Base-by-base conservation (phyloP, 1,140 invertebrate genomes). In the Drosophila serrata region DNA sequence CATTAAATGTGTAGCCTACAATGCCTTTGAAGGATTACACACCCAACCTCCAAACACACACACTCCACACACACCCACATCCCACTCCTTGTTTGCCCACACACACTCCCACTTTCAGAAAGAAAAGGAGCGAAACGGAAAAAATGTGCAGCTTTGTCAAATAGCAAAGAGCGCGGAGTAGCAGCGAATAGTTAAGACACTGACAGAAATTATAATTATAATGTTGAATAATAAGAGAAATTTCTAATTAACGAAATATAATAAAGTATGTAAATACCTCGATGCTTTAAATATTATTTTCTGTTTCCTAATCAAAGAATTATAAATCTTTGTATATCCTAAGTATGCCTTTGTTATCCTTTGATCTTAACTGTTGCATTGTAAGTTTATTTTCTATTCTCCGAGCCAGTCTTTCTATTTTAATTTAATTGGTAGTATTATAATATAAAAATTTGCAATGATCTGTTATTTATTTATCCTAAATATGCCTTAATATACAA, bases 21-120 rank as follows among this genome's bases (percentile, higher is more conserved):
- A 86, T 86, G 79, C 79, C 80, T 82, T 86, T 88, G 82, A 86
- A 82, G 82, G 82, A 82, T 86, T 86, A 87, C 75, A 79, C 64
- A 73, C 49, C 60, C 59, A 51, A 42, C 60, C 53, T 33, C 49
- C 51, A 27, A 56, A 40, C 48, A 22, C n/a, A 55, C 51, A 53
- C 51, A n/a, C 49, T 33, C 37, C 7, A 9, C 49, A 11, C 24
- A 22, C 19, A 46, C 49, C 40, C 59, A 9, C 40, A 22, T 5
- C 8, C 51, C 27, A 31, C 24, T 39, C 22, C 62, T 58, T 78
- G 60, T 51, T 76, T 67, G 24, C 62, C 29, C 39, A 73, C 46
- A 61, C 46, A 61, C 37, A 67, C 58, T 49, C 51, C 17, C 51
- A 58, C 49, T 61, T 40, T 33, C 33, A 58, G 70, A 64, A 67